phyloP scores from a whole-genome alignment of 2,888 invertebrate genomes.

The Synergus gifuensis region DNA sequence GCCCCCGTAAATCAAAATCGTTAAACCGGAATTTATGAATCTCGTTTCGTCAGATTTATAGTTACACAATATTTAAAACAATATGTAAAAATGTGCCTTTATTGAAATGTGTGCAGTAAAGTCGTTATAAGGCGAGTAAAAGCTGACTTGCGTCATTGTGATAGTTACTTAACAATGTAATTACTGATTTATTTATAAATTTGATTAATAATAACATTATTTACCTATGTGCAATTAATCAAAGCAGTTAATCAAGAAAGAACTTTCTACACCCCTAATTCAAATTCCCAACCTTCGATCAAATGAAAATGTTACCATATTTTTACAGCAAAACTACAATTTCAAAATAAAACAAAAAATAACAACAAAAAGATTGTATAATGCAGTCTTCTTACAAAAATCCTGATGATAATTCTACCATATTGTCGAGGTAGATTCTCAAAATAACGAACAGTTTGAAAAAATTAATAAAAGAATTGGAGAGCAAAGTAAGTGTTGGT shows the following conservation, averaged over 20 bases:
- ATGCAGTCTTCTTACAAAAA: not conserved
- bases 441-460: not conserved
- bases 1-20: not conserved
- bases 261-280: not conserved
- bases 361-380: not conserved
- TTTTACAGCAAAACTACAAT: not conserved
- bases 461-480: not conserved
- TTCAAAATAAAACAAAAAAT: not conserved
- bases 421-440: not conserved
- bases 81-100: not conserved
- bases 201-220: not conserved
- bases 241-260: not conserved
- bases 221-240: not conserved
- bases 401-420: no score
- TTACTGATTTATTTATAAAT: not conserved
- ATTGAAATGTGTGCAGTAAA: not conserved
- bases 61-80: not conserved
- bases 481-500: not conserved
- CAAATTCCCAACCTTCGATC: not conserved
- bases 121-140: not conserved
- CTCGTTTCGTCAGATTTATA: not conserved
- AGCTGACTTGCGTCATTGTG: not conserved
- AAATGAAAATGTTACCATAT: not conserved
- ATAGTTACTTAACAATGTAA: not conserved
- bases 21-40: not conserved